Percentiles rank a stretch among this genome's conserved stretches.
Conservation (phyloP, 2,888 invertebrate genomes). For the Tetanocera ferruginea region DNA sequence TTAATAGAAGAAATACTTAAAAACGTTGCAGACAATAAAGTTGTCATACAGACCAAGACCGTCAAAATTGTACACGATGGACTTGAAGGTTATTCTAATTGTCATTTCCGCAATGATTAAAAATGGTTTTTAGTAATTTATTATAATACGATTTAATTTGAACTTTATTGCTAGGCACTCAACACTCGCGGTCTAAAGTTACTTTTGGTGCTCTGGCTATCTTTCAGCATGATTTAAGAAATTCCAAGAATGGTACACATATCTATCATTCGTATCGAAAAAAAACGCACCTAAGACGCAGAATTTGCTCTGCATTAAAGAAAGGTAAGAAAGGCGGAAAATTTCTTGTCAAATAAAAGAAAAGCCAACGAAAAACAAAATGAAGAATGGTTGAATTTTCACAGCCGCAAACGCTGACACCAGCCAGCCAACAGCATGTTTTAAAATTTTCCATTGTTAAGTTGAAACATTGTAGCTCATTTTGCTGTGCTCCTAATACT, state of each 20-base stretch:
- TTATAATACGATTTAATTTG: no score
- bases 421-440: constrained; percentile 25
- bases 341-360: background rate
- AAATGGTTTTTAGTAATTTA: no score
- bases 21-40: background rate
- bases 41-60: background rate
- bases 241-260: background rate
- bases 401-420: constrained; percentile 19
- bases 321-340: no score
- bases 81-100: no score
- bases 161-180: no score
- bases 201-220: no score
- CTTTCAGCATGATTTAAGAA: no score
- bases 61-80: no score
- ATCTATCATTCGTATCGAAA: no score
- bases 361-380: constrained; percentile 4
- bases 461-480: constrained; percentile 21
- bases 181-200: no score
- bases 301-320: background rate
- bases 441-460: constrained; percentile 10
- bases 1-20: background rate
- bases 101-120: no score
- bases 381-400: constrained; percentile 8
- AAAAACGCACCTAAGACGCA: background rate
- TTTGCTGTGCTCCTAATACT: constrained; percentile 59